phyloP scores from a whole-genome alignment of 2,797 vertebrate species.

The Sparus aurata region DNA sequence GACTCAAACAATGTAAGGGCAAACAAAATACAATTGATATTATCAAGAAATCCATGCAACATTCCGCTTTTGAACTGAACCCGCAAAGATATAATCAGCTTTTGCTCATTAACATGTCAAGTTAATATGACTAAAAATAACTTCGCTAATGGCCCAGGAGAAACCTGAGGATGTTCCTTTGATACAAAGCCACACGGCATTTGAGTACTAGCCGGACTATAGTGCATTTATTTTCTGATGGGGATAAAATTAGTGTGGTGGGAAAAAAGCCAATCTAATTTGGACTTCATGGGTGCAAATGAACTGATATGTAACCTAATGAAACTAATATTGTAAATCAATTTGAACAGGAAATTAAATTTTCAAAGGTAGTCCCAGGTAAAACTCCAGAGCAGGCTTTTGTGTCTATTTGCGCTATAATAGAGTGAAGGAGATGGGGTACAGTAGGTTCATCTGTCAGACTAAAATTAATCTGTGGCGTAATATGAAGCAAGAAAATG shows the following conservation, averaged over 20 bases:
- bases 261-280: constrained; percentile 70
- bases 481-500: constrained; percentile 19
- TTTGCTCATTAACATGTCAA: constrained; percentile 37
- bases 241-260: constrained; percentile 68
- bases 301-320: constrained; percentile 81
- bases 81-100: constrained; percentile 17
- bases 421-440: constrained; percentile 42
- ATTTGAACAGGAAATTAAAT: constrained; percentile 77
- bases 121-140: constrained; percentile 28
- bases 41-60: not conserved
- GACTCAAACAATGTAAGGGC: not conserved
- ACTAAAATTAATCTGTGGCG: constrained; percentile 15
- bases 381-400: constrained; percentile 51
- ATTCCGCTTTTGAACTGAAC: constrained; percentile 2
- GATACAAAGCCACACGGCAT: constrained; percentile 67
- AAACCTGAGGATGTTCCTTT: constrained; percentile 52
- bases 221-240: constrained; percentile 68
- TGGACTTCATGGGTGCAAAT: constrained; percentile 77
- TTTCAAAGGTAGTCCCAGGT: constrained; percentile 74
- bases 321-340: constrained; percentile 82
- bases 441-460: constrained; percentile 21
- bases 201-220: constrained; percentile 53
- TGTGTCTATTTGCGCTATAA: constrained; percentile 42
- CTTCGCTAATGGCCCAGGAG: constrained; percentile 40
- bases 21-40: not conserved